Conservation (phyloP, 2,888 invertebrate species). For the Hipparchia semele region DNA sequence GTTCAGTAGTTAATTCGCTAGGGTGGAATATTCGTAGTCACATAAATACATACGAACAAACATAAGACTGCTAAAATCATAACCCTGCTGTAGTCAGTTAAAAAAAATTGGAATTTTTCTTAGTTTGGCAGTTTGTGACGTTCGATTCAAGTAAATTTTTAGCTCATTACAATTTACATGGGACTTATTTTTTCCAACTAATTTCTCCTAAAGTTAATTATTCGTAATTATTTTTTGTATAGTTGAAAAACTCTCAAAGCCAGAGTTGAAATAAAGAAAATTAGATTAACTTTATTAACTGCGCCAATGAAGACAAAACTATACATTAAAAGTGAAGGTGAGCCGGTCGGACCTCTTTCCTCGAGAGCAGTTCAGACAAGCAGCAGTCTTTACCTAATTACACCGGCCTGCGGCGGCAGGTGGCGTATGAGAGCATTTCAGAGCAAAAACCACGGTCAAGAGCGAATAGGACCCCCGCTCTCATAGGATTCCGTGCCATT, state of each 20-base stretch:
- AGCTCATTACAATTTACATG: too few species aligned
- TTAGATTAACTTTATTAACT: conserved; percentile 6
- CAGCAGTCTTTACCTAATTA: conserved; percentile 67
- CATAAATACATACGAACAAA: too few species aligned
- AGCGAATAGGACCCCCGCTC: background rate
- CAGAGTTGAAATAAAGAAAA: background rate
- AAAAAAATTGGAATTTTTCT: too few species aligned
- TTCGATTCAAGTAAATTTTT: too few species aligned
- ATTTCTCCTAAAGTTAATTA: too few species aligned
- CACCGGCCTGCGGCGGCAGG: conserved; percentile 68
- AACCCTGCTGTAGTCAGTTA: too few species aligned
- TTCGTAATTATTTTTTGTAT: too few species aligned
- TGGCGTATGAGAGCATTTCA: conserved; percentile 68
- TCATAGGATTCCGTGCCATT: background rate
- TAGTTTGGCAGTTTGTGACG: too few species aligned
- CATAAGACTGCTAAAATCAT: too few species aligned
- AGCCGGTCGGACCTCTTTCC: conserved; percentile 16
- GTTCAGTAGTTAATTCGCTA: too few species aligned
- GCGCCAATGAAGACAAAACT: background rate
- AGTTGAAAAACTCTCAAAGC: background rate
- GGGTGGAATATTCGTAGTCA: too few species aligned
- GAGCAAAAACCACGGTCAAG: conserved; percentile 51
- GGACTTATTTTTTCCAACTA: too few species aligned
- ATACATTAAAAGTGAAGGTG: conserved; percentile 40
- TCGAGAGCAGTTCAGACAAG: conserved; percentile 47